phyloP scores from a whole-genome alignment of 2,113 vertebrate species.

The Corynorhinus townsendii region DNA sequence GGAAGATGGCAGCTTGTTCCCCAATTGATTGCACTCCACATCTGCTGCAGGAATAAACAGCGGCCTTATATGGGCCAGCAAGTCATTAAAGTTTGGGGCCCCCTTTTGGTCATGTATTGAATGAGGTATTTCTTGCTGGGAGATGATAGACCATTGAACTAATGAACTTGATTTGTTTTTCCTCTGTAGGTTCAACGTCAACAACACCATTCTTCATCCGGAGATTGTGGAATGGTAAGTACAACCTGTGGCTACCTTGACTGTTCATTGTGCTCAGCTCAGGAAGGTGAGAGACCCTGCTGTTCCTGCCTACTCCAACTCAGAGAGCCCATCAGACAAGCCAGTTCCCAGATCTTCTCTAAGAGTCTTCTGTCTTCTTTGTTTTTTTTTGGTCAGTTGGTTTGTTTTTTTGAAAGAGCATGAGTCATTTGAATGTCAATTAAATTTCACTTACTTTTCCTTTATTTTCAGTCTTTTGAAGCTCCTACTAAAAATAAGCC shows the following conservation, averaged over 20 bases:
- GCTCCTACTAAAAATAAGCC: background rate
- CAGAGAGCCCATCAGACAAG: background rate
- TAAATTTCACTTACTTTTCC: background rate
- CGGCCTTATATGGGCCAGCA: background rate
- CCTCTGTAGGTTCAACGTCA: conserved; percentile 86
- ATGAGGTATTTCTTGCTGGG: background rate
- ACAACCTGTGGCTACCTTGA: background rate
- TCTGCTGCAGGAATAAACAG: background rate
- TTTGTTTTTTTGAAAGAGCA: background rate
- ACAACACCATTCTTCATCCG: conserved; percentile 90
- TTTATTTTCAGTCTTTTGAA: background rate
- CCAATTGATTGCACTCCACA: background rate
- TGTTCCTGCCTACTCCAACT: background rate
- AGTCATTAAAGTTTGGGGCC: background rate
- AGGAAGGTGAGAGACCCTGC: background rate
- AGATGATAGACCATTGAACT: background rate
- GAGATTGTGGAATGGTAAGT: conserved; percentile 95
- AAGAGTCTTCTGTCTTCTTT: background rate
- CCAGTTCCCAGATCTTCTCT: background rate
- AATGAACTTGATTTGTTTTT: conserved; percentile 12
- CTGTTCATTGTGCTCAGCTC: background rate
- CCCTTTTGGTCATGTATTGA: background rate
- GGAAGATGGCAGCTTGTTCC: background rate
- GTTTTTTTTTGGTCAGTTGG: background rate
- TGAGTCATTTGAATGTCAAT: background rate